These are phyloP conservation scores for Amphiprion percula DNA, from an alignment of 2,113 vertebrate genomes.

Conservation along the genomic window DNA sequence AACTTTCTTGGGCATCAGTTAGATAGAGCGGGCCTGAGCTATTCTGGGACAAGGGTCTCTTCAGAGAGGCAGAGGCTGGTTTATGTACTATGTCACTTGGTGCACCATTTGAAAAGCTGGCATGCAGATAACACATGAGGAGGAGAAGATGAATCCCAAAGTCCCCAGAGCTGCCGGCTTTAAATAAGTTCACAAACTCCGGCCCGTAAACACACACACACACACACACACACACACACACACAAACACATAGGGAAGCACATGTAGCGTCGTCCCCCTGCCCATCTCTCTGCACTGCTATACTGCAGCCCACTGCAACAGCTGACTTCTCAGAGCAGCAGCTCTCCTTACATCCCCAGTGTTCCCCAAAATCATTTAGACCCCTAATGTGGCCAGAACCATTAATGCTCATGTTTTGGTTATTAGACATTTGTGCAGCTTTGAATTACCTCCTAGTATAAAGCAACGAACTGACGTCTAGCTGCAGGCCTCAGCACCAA, in stretches of 20 bases:
- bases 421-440: constrained; percentile 53
- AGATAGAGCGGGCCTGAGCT: constrained; percentile 78
- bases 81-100: constrained; percentile 83
- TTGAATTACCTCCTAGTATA: constrained; percentile 35
- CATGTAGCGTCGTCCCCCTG: constrained; percentile 32
- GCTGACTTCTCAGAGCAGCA: constrained; percentile 70
- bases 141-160: constrained; percentile 80
- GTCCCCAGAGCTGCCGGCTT: constrained; percentile 76
- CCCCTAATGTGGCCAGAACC: constrained; percentile 36
- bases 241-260: constrained; percentile 30
- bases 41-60: constrained; percentile 83
- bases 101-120: constrained; percentile 74
- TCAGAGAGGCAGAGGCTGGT: constrained; percentile 80
- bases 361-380: constrained; percentile 78
- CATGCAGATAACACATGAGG: constrained; percentile 81
- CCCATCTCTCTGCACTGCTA: constrained; percentile 75
- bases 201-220: constrained; percentile 53
- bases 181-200: constrained; percentile 78
- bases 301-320: constrained; percentile 71
- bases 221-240: constrained; percentile 40
- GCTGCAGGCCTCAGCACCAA: constrained; percentile 25
- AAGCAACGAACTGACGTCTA: background rate
- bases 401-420: constrained; percentile 53
- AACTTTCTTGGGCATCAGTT: constrained; percentile 78
- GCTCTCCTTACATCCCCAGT: constrained; percentile 79